Evolutionary conservation across 2,113 vertebrate genomes (phyloP).

Genomic region (Athene cunicularia): DNA sequence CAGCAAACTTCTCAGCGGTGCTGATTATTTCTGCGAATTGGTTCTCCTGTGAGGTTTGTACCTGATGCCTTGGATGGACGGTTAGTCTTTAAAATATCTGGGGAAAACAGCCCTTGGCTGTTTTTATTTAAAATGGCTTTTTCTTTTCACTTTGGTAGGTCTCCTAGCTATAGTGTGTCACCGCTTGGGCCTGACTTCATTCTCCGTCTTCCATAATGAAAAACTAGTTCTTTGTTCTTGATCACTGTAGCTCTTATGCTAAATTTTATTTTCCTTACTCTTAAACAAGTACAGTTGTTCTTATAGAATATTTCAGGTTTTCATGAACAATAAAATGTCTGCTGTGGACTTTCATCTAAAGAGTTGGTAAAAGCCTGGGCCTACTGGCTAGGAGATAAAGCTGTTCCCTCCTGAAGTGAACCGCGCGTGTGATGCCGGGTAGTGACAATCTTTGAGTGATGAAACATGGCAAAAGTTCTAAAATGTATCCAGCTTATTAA

Average conservation of each 20-base stretch:
- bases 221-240: background rate
- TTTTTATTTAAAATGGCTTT: background rate
- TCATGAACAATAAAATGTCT: background rate
- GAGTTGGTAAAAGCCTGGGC: background rate
- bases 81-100: conserved; percentile 1
- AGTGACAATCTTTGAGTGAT: background rate
- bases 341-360: background rate
- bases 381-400: background rate
- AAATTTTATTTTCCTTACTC: background rate
- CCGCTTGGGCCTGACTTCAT: background rate
- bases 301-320: background rate
- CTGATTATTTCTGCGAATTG: conserved; percentile 11
- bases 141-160: background rate
- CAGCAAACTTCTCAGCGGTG: background rate
- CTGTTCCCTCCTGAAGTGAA: background rate
- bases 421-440: background rate
- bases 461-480: background rate
- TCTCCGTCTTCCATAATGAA: background rate
- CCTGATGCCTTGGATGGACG: background rate
- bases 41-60: background rate
- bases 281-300: background rate
- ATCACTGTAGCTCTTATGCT: background rate
- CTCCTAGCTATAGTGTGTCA: background rate
- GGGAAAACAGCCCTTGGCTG: background rate
- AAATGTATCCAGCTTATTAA: background rate